Evolutionary conservation across 2,797 vertebrate genomes (phyloP).

Genomic region (Parambassis ranga): DNA sequence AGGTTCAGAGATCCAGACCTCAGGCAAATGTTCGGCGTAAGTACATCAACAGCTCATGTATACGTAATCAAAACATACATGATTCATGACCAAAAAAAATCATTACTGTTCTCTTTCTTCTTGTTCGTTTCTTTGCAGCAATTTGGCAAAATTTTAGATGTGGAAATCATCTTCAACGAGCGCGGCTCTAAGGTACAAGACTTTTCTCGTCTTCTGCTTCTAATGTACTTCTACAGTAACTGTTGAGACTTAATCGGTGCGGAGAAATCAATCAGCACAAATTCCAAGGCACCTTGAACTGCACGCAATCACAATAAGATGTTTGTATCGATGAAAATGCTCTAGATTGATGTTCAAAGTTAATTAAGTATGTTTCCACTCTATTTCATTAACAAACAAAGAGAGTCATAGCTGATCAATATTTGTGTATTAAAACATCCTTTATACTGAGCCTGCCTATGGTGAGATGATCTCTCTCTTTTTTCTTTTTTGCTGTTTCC

Average conservation of each 20-base stretch:
- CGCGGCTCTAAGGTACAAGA: conserved; percentile 92
- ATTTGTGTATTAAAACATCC: conserved; percentile 13
- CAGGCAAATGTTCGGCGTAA: conserved; percentile 98
- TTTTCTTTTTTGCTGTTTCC: too few species aligned
- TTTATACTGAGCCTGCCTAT: neutral
- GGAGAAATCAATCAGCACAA: too few species aligned
- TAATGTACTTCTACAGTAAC: too few species aligned
- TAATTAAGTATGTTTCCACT: conserved; percentile 13
- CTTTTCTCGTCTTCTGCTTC: neutral
- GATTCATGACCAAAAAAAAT: too few species aligned
- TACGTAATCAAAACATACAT: too few species aligned
- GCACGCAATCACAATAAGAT: conserved; percentile 2
- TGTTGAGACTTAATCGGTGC: too few species aligned
- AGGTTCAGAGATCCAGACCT: conserved; percentile 96
- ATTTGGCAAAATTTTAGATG: conserved; percentile 99
- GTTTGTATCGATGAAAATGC: conserved; percentile 14
- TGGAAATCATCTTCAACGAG: conserved; percentile 99
- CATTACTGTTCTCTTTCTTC: too few species aligned
- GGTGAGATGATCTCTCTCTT: neutral
- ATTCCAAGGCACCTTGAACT: neutral
- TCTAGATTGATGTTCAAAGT: conserved; percentile 25
- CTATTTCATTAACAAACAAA: conserved; percentile 16
- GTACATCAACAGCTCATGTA: conserved; percentile 53
- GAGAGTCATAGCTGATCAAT: conserved; percentile 14
- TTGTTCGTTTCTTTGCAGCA: conserved; percentile 88